Evolutionary conservation across 2,888 invertebrate species (phyloP), one percentile per base, ranked within the genome.

Genomic region (Athrips mouffetella): DNA sequence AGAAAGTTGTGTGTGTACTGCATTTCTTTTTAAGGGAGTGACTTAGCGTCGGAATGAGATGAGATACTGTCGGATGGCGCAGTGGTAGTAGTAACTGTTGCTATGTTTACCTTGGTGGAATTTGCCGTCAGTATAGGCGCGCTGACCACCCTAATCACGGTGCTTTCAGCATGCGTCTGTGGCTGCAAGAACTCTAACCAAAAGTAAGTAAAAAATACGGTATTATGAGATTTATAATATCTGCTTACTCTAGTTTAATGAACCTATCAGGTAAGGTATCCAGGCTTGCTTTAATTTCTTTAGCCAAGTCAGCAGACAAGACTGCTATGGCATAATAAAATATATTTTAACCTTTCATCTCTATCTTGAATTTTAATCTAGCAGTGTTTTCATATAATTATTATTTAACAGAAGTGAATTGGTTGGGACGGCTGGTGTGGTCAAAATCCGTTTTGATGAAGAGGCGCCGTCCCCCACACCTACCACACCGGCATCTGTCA

Each of bases 181-280:
- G 91, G 92, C 73, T 94, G 94, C 80, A 91, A 92, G 66, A 92
- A 92, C 65, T 92, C 91, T 63, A 90, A 92, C 67, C 93, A 92
- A 71, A 94, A 94, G 94, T 94, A 88, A 91, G 90, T 85, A 47
- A 47, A 45, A 15, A 6, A 3, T 13, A 15, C 31, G 8, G 1
- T 15, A 33, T 4, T 7, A 33, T 7, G 6, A 16, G 6, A 15
- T 13, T 33, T 4, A 15, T n/a, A n/a, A n/a, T n/a, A n/a, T n/a
- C n/a, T n/a, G n/a, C n/a, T n/a, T n/a, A n/a, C n/a, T n/a, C n/a
- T n/a, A n/a, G n/a, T n/a, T n/a, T n/a, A n/a, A n/a, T n/a, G n/a
- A n/a, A n/a, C n/a, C n/a, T n/a, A n/a, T n/a, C n/a, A n/a, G n/a
- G n/a, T n/a, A n/a, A n/a, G n/a, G n/a, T n/a, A n/a, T n/a, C n/a